Conservation (phyloP, 2,888 invertebrate species). For the Epirrhoe alternata region DNA sequence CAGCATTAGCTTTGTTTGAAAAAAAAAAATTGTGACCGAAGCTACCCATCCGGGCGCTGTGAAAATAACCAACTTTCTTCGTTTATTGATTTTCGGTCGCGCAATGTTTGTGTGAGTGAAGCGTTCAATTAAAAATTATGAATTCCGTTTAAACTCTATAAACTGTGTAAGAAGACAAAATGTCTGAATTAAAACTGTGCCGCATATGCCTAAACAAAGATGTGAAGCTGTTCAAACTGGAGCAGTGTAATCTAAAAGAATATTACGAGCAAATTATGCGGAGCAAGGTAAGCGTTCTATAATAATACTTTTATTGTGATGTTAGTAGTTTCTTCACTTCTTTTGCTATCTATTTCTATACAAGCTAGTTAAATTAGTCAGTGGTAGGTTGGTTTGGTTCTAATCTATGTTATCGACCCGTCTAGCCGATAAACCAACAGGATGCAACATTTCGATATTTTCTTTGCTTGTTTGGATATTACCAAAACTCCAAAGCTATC, state of each 20-base stretch:
- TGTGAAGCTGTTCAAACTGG: slow-evolving; percentile 56
- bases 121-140: neutral
- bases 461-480: no score
- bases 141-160: neutral
- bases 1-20: no score
- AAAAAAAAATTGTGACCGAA: neutral
- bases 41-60: neutral
- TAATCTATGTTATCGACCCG: no score
- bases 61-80: neutral
- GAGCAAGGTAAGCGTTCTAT: slow-evolving; percentile 56
- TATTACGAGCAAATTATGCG: slow-evolving; percentile 64
- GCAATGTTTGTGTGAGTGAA: neutral
- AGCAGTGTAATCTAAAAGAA: slow-evolving; percentile 55
- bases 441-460: no score
- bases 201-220: slow-evolving; percentile 61
- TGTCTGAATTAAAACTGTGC: slow-evolving; percentile 60
- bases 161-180: slow-evolving; percentile 28
- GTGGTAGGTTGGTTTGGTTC: no score
- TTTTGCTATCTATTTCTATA: no score
- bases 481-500: no score
- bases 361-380: no score
- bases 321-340: neutral
- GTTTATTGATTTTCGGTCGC: slow-evolving; percentile 14
- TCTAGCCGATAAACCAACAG: no score
- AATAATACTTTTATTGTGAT: neutral